Evolutionary conservation across 1,140 invertebrate species (phyloP), one percentile per base, ranked within the genome.

Genomic region (Drosophila sp.): DNA sequence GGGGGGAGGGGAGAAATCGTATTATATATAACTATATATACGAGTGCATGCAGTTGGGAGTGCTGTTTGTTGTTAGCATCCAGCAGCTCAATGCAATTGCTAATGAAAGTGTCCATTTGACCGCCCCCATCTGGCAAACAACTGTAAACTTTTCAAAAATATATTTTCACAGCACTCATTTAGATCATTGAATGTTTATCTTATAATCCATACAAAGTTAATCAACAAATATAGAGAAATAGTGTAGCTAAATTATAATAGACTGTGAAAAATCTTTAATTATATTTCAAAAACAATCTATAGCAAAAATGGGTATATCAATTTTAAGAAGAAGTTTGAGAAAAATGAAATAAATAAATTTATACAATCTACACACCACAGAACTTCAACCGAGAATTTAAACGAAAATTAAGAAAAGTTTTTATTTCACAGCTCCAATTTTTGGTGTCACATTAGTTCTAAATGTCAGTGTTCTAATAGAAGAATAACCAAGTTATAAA

Each of bases 21-120:
- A 11, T 47, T 27, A 27, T 10, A 50, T 2, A 27, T 8, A 50
- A 10, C 8, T 27, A 50, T 50, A 27, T 27, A 50, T 50, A 10
- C 27, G 7, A 6, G 7, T 40, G 11, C 1, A 8, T 27, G 4
- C 5, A 7, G 10, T 38, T 38, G 10, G 11, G 8, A 38, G 35
- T 10, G 10, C 3, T 38, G 10, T 72, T 68, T 63, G 58, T 71
- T 2, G 35, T 38, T 38, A 38, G 35, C 35, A 38, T 27, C 25
- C 7, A 50, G 17, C 17, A 50, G 10, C n/a, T 7, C 3, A 50
- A 25, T 47, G 44, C 44, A 47, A 23, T 47, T 23, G 44, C 44
- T 47, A 47, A 47, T 47, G 44, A 47, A 47, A 47, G 17, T 50
- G 44, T 50, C 44, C 23, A 50, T 50, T 27, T 27, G 25, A 50